These are phyloP conservation scores for Rhadinocentrus ornatus DNA, from an alignment of 2,797 vertebrate genomes.

Conservation along the genomic window DNA sequence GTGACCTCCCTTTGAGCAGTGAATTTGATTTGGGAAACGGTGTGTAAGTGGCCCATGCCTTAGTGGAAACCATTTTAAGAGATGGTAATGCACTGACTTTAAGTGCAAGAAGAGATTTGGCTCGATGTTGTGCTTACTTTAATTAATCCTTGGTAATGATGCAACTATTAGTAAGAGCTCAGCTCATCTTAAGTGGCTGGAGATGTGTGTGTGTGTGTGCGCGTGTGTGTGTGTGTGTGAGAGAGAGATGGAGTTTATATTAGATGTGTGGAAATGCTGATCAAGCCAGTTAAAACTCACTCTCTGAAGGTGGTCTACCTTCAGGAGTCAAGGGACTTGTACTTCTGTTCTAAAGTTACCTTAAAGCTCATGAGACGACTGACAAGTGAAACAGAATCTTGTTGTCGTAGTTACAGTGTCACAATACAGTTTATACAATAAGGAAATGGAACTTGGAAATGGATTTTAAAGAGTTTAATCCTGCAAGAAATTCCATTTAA, in stretches of 20 bases:
- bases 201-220: constrained; percentile 47
- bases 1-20: constrained; percentile 49
- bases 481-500: neutral
- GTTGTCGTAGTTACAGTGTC: constrained; percentile 51
- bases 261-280: constrained; percentile 41
- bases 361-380: constrained; percentile 37
- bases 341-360: constrained; percentile 21
- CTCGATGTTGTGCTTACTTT: constrained; percentile 79
- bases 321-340: constrained; percentile 20
- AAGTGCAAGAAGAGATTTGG: constrained; percentile 67
- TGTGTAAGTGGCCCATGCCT: constrained; percentile 23
- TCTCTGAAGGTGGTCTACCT: constrained; percentile 16
- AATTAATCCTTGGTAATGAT: constrained; percentile 88
- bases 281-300: constrained; percentile 20
- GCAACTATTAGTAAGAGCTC: constrained; percentile 85
- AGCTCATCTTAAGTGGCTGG: constrained; percentile 74
- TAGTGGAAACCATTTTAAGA: constrained; percentile 39
- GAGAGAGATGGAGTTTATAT: neutral
- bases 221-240: neutral
- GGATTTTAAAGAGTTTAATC: constrained; percentile 12
- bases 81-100: constrained; percentile 37
- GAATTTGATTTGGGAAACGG: constrained; percentile 50
- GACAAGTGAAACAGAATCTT: constrained; percentile 13
- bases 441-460: neutral
- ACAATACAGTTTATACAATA: constrained; percentile 3